Evolutionary conservation across 2,888 invertebrate species (phyloP).

Genomic region (Tyria jacobaeae): DNA sequence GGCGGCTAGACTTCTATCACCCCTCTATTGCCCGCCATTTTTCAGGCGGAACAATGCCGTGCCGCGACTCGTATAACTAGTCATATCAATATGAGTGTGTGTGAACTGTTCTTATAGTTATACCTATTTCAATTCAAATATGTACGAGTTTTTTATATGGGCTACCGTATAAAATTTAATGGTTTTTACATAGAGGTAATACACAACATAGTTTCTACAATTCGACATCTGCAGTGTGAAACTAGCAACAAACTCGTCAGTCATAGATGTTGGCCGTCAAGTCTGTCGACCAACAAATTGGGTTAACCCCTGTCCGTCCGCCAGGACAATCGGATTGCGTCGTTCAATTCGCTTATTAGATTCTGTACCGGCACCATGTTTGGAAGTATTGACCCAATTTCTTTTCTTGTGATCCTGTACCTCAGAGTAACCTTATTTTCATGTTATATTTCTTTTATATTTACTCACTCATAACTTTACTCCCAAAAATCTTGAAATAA

Average conservation of each 20-base stretch:
- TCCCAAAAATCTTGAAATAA: too few relatives aligned
- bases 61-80: too few relatives aligned
- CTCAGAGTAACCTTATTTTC: neutral
- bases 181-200: too few relatives aligned
- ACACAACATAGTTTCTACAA: neutral
- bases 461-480: too few relatives aligned
- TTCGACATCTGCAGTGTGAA: conserved; percentile 16
- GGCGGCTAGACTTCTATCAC: too few relatives aligned
- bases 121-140: too few relatives aligned
- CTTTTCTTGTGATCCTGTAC: conserved; percentile 6
- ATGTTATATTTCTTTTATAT: neutral
- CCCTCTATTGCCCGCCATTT: too few relatives aligned
- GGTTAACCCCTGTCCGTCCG: conserved; percentile 46
- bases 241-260: conserved; percentile 34
- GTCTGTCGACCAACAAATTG: conserved; percentile 38
- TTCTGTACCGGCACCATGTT: conserved; percentile 26
- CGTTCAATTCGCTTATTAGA: conserved; percentile 47
- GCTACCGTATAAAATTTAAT: too few relatives aligned
- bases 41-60: too few relatives aligned
- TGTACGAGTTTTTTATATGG: too few relatives aligned
- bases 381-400: conserved; percentile 32
- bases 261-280: conserved; percentile 31
- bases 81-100: too few relatives aligned
- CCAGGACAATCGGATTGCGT: conserved; percentile 47
- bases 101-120: too few relatives aligned